Base-by-base conservation (phyloP, 2,113 vertebrate genomes). In the Halcyon malimbica region DNA sequence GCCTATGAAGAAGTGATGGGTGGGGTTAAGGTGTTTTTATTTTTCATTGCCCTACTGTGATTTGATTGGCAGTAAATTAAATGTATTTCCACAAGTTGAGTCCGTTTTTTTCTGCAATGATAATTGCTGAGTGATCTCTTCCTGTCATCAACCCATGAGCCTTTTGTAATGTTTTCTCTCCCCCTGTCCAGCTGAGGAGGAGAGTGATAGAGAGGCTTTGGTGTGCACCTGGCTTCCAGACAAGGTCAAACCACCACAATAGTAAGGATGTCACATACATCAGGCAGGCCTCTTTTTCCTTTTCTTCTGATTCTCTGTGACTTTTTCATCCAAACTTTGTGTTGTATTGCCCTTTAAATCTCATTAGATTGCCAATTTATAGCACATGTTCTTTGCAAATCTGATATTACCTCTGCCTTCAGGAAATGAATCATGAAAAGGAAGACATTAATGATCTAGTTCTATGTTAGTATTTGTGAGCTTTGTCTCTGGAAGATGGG, bases 121-220 rank as follows among this genome's bases (percentile, higher is more conserved):
- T 56, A 84, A 56, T 13, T 71, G 21, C n/a, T 42, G 31, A 46
- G 14, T 65, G 56, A 25, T 62, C 57, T 82, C 57, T 71, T 14
- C 26, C 17, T 54, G 16, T 19, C 19, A 54, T 79, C 4, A 2
- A 69, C 10, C 21, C 10, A n/a, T 0, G 0, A 85, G 26, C n/a
- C 10, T 82, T 88, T 91, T 9, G 11, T 57, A 50, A 3, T 8
- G 41, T 63, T 68, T 73, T 37, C 8, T 78, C n/a, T 88, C 9
- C 19, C 15, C 33, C 51, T 56, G 13, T 33, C 20, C 48, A 17
- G 0, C 11, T 59, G 42, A 73, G 29, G 6, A 73, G 4, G 6
- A 2, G 13, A 81, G 16, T 33, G 13, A 48, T 4, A 35, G 7
- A 64, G 5, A 2, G 3, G 31, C 13, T 78, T 41, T 39, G 15